Conservation (phyloP, 2,113 vertebrate genomes). For the Myotis brandtii region DNA sequence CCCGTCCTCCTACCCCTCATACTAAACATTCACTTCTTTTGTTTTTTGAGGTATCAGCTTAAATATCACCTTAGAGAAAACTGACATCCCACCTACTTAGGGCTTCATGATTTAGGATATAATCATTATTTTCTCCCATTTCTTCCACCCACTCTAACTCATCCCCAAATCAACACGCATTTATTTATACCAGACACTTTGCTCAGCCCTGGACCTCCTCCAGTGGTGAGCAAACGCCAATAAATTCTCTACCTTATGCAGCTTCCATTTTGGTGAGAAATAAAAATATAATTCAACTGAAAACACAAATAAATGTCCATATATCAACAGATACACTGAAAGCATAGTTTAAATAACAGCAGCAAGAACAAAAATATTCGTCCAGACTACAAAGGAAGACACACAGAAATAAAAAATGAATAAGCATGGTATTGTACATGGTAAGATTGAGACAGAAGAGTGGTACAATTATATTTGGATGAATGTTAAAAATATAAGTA, state of each 20-base stretch:
- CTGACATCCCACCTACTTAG: background rate
- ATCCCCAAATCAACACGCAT: background rate
- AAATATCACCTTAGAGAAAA: background rate
- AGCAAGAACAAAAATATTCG: background rate
- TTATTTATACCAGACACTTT: background rate
- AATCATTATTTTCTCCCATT: background rate
- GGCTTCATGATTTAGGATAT: background rate
- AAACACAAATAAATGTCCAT: background rate
- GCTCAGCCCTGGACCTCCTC: background rate
- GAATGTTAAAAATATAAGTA: background rate
- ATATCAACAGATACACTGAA: background rate
- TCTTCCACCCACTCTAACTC: background rate
- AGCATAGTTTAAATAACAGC: background rate
- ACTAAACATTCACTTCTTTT: background rate
- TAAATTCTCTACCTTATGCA: background rate
- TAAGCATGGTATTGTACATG: background rate
- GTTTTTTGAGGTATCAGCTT: background rate
- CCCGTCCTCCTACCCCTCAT: background rate
- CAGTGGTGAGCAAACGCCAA: background rate
- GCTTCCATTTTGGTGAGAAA: slow-evolving; percentile 1
- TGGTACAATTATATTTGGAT: background rate
- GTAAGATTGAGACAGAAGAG: background rate
- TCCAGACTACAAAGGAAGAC: background rate
- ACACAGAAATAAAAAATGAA: background rate
- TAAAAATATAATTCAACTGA: slow-evolving; percentile 32